Conservation (phyloP, 2,797 vertebrate genomes). For the Vespertilio murinus region DNA sequence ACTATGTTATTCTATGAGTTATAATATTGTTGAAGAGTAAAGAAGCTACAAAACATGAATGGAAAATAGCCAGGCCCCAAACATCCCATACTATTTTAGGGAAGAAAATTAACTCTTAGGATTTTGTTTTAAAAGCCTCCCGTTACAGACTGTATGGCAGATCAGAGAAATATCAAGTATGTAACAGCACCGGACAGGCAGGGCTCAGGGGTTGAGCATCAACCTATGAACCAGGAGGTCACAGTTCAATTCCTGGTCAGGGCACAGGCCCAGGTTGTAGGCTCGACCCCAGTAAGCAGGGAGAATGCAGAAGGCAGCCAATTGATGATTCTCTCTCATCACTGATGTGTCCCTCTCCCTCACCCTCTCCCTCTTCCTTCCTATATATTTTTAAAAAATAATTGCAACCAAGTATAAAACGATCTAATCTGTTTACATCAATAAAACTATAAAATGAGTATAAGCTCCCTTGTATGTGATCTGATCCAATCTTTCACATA, state of each 20-base stretch:
- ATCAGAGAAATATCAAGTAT: slow-evolving; percentile 30
- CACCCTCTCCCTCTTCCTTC: too few relatives aligned
- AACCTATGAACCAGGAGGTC: too few relatives aligned
- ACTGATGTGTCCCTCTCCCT: too few relatives aligned
- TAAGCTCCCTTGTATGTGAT: not conserved
- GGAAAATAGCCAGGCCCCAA: not conserved
- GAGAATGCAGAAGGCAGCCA: too few relatives aligned
- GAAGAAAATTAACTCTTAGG: not conserved
- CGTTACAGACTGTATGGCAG: not conserved
- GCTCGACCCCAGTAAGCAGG: too few relatives aligned
- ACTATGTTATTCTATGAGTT: not conserved
- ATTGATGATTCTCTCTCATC: too few relatives aligned
- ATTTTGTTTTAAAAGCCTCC: not conserved
- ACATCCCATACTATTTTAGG: not conserved
- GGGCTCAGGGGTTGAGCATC: too few relatives aligned
- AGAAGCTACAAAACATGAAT: not conserved
- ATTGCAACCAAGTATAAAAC: not conserved
- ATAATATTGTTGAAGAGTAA: not conserved
- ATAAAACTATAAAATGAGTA: slow-evolving; percentile 3
- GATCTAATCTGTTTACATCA: not conserved
- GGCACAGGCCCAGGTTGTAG: too few relatives aligned
- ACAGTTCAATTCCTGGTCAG: too few relatives aligned
- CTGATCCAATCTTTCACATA: not conserved
- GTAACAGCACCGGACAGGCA: not conserved
- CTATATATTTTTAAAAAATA: too few relatives aligned